Conservation (phyloP, 2,797 vertebrate species). For the Helostoma temminkii region DNA sequence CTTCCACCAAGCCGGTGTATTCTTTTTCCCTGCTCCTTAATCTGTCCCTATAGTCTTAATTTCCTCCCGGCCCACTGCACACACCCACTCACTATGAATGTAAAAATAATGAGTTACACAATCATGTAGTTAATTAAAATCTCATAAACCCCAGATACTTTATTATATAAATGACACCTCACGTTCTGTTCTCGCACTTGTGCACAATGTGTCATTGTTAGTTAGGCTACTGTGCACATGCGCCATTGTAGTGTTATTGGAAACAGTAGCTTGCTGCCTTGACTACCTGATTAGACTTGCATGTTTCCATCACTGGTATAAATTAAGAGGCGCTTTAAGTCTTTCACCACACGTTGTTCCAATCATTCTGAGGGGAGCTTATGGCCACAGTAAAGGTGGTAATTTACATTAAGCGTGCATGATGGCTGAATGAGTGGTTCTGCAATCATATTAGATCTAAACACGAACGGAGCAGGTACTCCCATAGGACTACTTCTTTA, state of each 20-base stretch:
- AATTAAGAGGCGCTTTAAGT: slow-evolving; percentile 54
- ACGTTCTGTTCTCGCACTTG: slow-evolving; percentile 37
- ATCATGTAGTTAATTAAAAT: slow-evolving; percentile 59
- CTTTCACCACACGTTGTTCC: slow-evolving; percentile 36
- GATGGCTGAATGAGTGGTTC: slow-evolving; percentile 42
- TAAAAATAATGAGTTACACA: slow-evolving; percentile 32
- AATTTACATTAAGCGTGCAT: slow-evolving; percentile 40
- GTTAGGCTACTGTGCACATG: slow-evolving; percentile 20
- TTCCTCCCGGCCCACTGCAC: slow-evolving; percentile 36
- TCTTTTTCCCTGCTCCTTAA: slow-evolving; percentile 26
- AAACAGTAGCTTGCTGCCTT: slow-evolving; percentile 68
- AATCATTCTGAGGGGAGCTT: slow-evolving; percentile 1
- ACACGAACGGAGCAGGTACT: slow-evolving; percentile 67
- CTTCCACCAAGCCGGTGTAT: slow-evolving; percentile 18
- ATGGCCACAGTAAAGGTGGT: slow-evolving; percentile 24
- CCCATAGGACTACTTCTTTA: slow-evolving; percentile 56
- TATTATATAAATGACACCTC: slow-evolving; percentile 26
- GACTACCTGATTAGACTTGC: slow-evolving; percentile 66
- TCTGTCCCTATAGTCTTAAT: slow-evolving; percentile 44
- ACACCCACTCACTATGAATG: slow-evolving; percentile 20
- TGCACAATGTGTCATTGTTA: slow-evolving; percentile 52
- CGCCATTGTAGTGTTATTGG: slow-evolving; percentile 53
- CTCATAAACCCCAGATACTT: slow-evolving; percentile 33
- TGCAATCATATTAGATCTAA: slow-evolving; percentile 38
- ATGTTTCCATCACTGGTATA: slow-evolving; percentile 61